phyloP scores from a whole-genome alignment of 2,113 vertebrate genomes.

The Lonchura striata region DNA sequence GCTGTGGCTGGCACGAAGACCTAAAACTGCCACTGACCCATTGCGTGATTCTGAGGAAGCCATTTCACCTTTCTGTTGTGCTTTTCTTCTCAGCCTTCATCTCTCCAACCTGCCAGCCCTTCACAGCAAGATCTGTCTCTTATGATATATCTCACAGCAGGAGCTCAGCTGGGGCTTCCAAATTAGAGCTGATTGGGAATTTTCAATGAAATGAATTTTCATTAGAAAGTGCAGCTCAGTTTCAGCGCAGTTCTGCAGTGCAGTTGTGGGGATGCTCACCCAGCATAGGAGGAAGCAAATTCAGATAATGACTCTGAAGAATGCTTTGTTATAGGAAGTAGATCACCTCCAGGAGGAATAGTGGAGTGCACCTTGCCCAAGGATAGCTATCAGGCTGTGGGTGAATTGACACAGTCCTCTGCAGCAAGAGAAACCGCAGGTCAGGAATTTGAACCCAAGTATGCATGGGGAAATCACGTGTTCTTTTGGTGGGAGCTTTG shows the following conservation, averaged over 20 bases:
- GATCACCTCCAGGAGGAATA: neutral
- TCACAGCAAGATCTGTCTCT: slow-evolving; percentile 44
- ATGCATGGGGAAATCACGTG: neutral
- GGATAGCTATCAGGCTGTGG: neutral
- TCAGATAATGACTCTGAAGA: neutral
- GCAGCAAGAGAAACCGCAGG: neutral
- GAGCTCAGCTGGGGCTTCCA: slow-evolving; percentile 27
- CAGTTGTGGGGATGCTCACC: neutral
- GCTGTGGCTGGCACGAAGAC: neutral
- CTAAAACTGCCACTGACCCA: neutral
- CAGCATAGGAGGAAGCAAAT: neutral
- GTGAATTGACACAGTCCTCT: neutral
- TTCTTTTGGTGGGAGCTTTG: neutral
- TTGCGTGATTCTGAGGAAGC: neutral
- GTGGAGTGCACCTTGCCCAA: neutral
- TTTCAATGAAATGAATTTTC: neutral
- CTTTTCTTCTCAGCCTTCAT: neutral
- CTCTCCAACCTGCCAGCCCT: neutral
- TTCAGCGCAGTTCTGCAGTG: neutral
- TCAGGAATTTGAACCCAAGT: neutral
- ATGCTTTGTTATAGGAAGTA: neutral
- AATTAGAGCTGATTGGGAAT: slow-evolving; percentile 30
- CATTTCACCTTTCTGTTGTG: slow-evolving; percentile 31
- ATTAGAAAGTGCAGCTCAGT: neutral
- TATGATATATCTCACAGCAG: neutral